Evolutionary conservation across 2,888 invertebrate species (phyloP).

Genomic region (Netelia inedita): DNA sequence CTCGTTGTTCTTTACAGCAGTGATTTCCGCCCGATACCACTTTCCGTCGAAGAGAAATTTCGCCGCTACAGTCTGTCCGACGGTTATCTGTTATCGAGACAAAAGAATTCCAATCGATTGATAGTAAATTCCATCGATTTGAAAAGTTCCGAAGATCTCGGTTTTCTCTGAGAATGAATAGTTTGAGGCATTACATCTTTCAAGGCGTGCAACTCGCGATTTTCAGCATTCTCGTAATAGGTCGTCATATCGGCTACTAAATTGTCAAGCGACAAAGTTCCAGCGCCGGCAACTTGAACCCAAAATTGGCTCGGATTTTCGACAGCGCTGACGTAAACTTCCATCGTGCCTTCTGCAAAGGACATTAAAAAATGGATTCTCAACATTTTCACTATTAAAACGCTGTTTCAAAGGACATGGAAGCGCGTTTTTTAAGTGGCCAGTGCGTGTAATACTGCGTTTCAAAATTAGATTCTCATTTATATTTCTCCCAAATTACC

Average conservation of each 20-base stretch:
- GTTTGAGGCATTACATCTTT: conserved; percentile 78
- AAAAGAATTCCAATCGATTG: conserved; percentile 21
- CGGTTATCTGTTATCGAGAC: conserved; percentile 85
- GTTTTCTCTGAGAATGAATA: conserved; percentile 10
- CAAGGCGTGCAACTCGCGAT: conserved; percentile 87
- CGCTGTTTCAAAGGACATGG: no score
- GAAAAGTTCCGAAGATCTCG: neutral
- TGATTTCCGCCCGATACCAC: conserved; percentile 93
- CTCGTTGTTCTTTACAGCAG: conserved; percentile 87
- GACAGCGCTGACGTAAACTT: conserved; percentile 95
- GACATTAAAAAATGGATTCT: conserved; percentile 35
- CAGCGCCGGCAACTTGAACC: conserved; percentile 93
- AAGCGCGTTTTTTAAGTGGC: no score
- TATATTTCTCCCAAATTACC: conserved; percentile 49
- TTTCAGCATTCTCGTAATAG: conserved; percentile 90
- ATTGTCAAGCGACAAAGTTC: conserved; percentile 91
- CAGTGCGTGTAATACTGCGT: no score
- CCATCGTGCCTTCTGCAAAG: conserved; percentile 88
- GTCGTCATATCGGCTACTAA: conserved; percentile 93
- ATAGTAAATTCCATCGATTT: conserved; percentile 1
- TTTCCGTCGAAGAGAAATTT: conserved; percentile 92
- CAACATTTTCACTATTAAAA: neutral
- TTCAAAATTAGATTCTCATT: no score
- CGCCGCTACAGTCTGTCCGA: conserved; percentile 94
- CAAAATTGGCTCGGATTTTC: conserved; percentile 93